phyloP scores from a whole-genome alignment of 2,113 vertebrate genomes.

The Galbula dea region DNA sequence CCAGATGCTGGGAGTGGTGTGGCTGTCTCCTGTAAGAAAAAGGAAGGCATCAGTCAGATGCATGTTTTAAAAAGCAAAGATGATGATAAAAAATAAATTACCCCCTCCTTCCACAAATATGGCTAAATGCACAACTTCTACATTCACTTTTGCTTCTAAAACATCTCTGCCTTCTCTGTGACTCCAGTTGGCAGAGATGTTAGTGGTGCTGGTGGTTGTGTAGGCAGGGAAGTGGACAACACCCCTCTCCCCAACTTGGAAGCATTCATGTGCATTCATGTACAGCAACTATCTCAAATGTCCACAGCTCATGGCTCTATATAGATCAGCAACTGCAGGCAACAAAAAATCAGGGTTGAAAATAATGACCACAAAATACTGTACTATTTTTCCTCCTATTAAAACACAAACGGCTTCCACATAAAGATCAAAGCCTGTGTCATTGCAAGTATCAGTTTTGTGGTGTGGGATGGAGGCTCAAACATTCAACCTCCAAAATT shows the following conservation, averaged over 20 bases:
- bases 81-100: not conserved
- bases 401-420: not conserved
- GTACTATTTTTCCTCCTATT: not conserved
- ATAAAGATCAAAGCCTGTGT: not conserved
- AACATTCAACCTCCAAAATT: not conserved
- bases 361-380: not conserved
- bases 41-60: not conserved
- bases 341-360: not conserved
- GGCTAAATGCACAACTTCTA: not conserved
- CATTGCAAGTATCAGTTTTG: not conserved
- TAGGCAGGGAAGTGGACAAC: not conserved
- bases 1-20: no score
- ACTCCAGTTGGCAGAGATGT: not conserved
- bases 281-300: not conserved
- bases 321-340: not conserved
- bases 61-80: not conserved
- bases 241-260: not conserved
- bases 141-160: not conserved
- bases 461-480: not conserved
- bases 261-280: accelerated
- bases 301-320: not conserved
- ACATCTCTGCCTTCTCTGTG: not conserved
- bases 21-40: not conserved
- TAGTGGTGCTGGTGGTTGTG: not conserved
- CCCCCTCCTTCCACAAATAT: not conserved